Evolutionary conservation across 2,888 invertebrate genomes (phyloP), one percentile per base, ranked within the genome.

Genomic region (Leptopilina myrica): DNA sequence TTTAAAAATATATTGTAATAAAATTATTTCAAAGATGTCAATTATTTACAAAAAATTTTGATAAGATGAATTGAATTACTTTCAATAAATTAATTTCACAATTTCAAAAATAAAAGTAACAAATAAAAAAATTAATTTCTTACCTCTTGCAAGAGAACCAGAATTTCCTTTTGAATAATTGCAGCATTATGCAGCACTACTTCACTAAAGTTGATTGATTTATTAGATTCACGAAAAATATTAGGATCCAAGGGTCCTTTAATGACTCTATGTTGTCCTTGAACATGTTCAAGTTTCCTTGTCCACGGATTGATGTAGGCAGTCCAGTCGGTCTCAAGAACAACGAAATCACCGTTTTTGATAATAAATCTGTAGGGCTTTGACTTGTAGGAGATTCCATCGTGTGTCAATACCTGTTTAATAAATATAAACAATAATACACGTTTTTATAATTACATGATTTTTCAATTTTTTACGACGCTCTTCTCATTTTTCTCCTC

Each of bases 231-330:
- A 81, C 95, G 94, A 86, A 97, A 97, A 1, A 97, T 95, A 85
- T 97, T 94, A 0, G 96, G 95, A 90, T 96, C 95, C 20, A 91
- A 88, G 0, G 97, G 97, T 14, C 97, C 97, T 95, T 95, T 88
- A 40, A 92, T 85, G 0, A 98, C 95, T 79, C 94, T 93, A 92
- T 98, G 97, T 89, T 97, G 95, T 49, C 97, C 98, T 85, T 96
- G 95, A 76, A 98, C 95, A 91, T 98, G 97, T 90, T 98, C 98
- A 77, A 98, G 92, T 91, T 96, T 95, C 89, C 95, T 95, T 0
- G 97, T 96, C 98, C 98, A 98, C 0, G 98, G 98, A 92, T 98
- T 98, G 67, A 98, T 94, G 89, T 98, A 98, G 82, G 96, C 96
- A 0, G 97, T 96, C 98, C 98, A 98, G 90, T 98, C 97, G 0